Evolutionary conservation across 2,113 vertebrate species (phyloP).

Genomic region (Elanus axillaris): DNA sequence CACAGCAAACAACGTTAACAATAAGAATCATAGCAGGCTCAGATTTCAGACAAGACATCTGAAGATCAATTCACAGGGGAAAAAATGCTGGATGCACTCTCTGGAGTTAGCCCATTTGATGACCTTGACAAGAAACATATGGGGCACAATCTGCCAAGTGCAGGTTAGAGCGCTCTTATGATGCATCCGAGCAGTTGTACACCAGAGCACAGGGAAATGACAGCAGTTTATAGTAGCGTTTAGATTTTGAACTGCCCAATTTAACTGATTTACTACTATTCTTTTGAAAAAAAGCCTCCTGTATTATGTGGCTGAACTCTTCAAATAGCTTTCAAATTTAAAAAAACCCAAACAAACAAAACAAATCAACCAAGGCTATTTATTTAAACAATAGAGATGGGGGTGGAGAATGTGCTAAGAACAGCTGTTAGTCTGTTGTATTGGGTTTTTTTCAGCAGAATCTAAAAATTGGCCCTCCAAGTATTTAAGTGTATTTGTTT

Average conservation of each 20-base stretch:
- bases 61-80: neutral
- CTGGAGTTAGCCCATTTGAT: neutral
- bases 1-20: neutral
- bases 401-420: neutral
- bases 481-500: neutral
- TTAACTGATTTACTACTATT: neutral
- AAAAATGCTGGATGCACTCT: neutral
- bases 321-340: neutral
- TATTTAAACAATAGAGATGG: neutral
- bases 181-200: neutral
- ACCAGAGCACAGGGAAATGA: neutral
- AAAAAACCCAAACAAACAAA: neutral
- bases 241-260: neutral
- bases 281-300: neutral
- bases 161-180: neutral
- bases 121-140: neutral
- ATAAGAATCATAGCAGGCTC: neutral
- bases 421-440: neutral
- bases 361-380: neutral
- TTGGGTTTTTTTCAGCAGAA: neutral
- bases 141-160: neutral
- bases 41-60: neutral
- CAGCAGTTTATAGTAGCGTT: neutral
- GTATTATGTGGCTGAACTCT: neutral
- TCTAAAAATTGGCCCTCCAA: fast-evolving